Evolutionary conservation across 2,113 vertebrate species (phyloP), one percentile per base, ranked within the genome.

Genomic region (Zootoca vivipara): DNA sequence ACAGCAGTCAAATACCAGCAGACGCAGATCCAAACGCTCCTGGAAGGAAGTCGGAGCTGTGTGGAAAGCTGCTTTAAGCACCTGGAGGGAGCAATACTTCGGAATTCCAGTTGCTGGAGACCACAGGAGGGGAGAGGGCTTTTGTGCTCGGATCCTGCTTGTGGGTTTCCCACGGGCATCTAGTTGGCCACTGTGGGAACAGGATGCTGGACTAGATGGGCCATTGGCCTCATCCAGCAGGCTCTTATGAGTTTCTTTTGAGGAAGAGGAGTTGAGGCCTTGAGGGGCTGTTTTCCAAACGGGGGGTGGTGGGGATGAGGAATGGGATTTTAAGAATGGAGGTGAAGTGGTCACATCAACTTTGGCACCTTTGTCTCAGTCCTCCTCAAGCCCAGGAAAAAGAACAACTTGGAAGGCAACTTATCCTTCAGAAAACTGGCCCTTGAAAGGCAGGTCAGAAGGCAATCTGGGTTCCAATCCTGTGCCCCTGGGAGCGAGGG

Each of bases 241-340:
- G 0, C 46, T 52, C 46, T 52, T 52, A 52, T 52, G 46, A 52
- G 46, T 3, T 52, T 52, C 46, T 10, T 52, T 52, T 52, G 46
- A 52, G 46, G 46, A 52, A 52, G 46, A 52, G 38, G 38, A 38
- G 38, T 38, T 56, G 5, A 56, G 58, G 58, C 13, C 15, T 8
- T 62, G 1, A 20, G 1, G 58, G 13, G 7, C 8, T 42, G 38
- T 9, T 26, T 42, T 42, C 22, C 74, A 69, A 89, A 7, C 46
- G 69, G 13, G 1, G 65, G 28, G 70, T 7, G 0, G 58, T n/a
- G 26, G 42, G 4, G 30, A 8, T 0, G 1, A 26, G 9, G n/a
- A 78, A 22, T 13, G 2, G 10, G 1, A 2, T 33, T 26, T n/a
- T 28, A 30, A 42, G 20, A 40, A 73, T 20, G 38, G 38, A 4